Conservation (phyloP, 2,113 vertebrate species). For the Glareola pratincola region DNA sequence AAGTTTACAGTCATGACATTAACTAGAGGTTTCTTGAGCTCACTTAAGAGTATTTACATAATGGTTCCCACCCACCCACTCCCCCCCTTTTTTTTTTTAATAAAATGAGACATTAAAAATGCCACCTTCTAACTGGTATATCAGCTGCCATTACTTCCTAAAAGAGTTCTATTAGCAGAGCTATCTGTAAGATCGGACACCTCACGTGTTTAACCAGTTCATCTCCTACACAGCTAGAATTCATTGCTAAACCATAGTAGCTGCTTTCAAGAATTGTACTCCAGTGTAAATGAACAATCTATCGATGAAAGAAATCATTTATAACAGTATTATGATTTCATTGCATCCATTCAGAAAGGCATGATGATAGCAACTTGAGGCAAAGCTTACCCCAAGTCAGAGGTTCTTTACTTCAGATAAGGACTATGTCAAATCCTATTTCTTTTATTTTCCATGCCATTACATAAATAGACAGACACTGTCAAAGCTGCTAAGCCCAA, state of each 20-base stretch:
- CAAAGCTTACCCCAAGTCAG: conserved; percentile 46
- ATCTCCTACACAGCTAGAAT: neutral
- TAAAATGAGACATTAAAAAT: conserved; percentile 22
- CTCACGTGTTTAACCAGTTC: neutral
- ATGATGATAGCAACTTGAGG: conserved; percentile 44
- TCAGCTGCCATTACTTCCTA: conserved; percentile 40
- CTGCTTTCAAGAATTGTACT: conserved; percentile 36
- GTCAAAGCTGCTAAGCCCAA: conserved; percentile 53
- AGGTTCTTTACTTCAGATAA: conserved; percentile 47
- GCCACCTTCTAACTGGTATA: conserved; percentile 14
- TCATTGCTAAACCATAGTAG: neutral
- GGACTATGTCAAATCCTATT: conserved; percentile 48
- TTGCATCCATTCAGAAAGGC: conserved; percentile 28
- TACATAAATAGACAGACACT: conserved; percentile 62
- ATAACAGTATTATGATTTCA: neutral
- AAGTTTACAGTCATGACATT: conserved; percentile 53
- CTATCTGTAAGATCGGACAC: neutral
- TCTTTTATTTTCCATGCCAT: conserved; percentile 44
- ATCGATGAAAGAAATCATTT: neutral
- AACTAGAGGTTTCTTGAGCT: conserved; percentile 31
- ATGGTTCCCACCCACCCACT: neutral
- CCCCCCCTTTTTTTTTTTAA: neutral
- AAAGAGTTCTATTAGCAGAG: neutral
- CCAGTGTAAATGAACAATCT: neutral
- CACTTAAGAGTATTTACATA: conserved; percentile 44